These are phyloP conservation scores for Gymnocypris eckloni DNA, from an alignment of 2,797 vertebrate species.

Conservation along the genomic window DNA sequence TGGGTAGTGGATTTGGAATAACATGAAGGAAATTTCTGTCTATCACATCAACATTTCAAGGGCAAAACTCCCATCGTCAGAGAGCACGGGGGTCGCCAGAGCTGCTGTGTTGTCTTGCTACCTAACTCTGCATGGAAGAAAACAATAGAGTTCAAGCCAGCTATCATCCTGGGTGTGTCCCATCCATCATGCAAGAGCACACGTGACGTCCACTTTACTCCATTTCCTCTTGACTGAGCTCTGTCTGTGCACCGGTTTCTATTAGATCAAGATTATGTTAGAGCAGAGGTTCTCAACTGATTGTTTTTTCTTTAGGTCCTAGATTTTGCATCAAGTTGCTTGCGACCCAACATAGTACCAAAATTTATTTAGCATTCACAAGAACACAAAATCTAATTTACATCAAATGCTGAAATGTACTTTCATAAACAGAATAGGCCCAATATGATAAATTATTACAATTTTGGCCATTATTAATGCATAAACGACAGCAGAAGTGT, in stretches of 20 bases:
- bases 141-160: conserved; percentile 72
- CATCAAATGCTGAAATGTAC: neutral
- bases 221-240: conserved; percentile 72
- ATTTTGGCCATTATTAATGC: neutral
- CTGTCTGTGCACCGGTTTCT: conserved; percentile 65
- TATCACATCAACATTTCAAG: conserved; percentile 52
- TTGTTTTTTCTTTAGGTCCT: neutral
- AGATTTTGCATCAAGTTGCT: neutral
- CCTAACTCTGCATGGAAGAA: conserved; percentile 67
- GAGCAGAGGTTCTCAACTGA: neutral
- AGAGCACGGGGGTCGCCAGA: conserved; percentile 63
- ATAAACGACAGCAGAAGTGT: conserved; percentile 2
- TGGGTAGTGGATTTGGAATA: neutral
- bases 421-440: neutral
- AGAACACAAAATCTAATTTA: neutral
- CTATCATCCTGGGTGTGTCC: conserved; percentile 74
- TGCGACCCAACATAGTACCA: neutral
- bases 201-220: conserved; percentile 73
- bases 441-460: neutral
- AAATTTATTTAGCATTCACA: neutral
- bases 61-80: conserved; percentile 61
- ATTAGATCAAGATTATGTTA: neutral
- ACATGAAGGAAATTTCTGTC: conserved; percentile 43
- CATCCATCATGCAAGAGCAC: conserved; percentile 73
- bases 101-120: conserved; percentile 61